These are phyloP conservation scores for Daktulosphaira vitifoliae DNA, from an alignment of 1,140 invertebrate species.

Conservation along the genomic window DNA sequence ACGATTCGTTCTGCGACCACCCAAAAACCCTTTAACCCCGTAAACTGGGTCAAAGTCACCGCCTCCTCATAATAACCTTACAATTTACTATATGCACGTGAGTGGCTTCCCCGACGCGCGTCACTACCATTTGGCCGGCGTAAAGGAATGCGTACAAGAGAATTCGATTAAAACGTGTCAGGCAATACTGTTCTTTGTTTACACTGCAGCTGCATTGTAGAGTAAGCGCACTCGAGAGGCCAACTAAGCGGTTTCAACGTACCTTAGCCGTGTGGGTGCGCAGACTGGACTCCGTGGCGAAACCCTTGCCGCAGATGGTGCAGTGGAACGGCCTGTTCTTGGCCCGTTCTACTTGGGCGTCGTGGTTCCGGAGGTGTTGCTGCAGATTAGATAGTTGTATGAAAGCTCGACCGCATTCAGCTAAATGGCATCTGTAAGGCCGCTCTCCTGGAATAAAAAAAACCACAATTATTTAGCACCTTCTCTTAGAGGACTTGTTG, in stretches of 20 bases:
- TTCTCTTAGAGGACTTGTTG: neutral
- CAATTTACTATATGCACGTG: neutral
- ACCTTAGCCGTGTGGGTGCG: conserved; percentile 94
- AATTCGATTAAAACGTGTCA: conserved; percentile 28
- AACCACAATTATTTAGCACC: neutral
- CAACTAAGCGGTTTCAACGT: no score
- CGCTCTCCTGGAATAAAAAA: conserved; percentile 65
- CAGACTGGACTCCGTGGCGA: conserved; percentile 89
- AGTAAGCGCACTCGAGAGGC: no score
- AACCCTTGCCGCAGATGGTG: conserved; percentile 92
- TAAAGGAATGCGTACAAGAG: no score
- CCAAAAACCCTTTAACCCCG: neutral
- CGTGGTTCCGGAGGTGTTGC: conserved; percentile 92
- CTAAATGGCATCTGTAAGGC: conserved; percentile 92
- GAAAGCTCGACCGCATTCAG: conserved; percentile 90
- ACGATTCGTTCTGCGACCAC: no score
- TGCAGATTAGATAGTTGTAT: conserved; percentile 95
- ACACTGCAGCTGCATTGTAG: no score
- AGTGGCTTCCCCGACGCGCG: neutral
- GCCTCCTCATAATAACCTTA: neutral
- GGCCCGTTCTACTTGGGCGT: conserved; percentile 86
- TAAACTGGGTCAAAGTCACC: conserved; percentile 24
- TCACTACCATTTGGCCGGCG: conserved; percentile 18
- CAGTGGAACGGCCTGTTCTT: conserved; percentile 93
- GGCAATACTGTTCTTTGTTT: no score